phyloP scores from a whole-genome alignment of 1,140 invertebrate species.

The Metopolophium dirhodum region DNA sequence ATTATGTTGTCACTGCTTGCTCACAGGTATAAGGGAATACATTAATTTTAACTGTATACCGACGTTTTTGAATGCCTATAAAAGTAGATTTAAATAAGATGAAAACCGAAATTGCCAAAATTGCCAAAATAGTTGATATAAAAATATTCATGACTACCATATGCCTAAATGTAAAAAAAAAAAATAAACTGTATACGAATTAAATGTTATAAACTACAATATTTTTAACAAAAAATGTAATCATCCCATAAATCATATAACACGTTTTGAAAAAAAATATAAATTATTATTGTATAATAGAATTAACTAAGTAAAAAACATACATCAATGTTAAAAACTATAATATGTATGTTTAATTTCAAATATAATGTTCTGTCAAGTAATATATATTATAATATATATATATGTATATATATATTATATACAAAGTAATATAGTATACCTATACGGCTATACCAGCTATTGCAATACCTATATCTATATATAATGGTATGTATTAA shows the following conservation, averaged over 20 bases:
- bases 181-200: not conserved
- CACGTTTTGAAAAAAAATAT: not conserved
- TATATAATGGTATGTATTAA: not conserved
- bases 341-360: not conserved
- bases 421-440: not conserved
- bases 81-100: not conserved
- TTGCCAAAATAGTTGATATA: not conserved
- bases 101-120: not conserved
- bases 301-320: not conserved
- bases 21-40: not conserved
- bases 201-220: not conserved
- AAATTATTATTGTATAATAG: not conserved
- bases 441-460: too few species aligned
- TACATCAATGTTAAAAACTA: not conserved
- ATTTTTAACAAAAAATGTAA: not conserved
- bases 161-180: not conserved
- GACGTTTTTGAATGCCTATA: not conserved
- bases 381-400: not conserved
- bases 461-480: not conserved
- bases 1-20: not conserved
- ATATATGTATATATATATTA: not conserved
- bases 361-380: not conserved
- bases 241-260: not conserved
- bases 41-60: not conserved
- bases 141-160: not conserved